Base-by-base conservation (phyloP, 2,113 vertebrate species). In the Nycticorax nycticorax region DNA sequence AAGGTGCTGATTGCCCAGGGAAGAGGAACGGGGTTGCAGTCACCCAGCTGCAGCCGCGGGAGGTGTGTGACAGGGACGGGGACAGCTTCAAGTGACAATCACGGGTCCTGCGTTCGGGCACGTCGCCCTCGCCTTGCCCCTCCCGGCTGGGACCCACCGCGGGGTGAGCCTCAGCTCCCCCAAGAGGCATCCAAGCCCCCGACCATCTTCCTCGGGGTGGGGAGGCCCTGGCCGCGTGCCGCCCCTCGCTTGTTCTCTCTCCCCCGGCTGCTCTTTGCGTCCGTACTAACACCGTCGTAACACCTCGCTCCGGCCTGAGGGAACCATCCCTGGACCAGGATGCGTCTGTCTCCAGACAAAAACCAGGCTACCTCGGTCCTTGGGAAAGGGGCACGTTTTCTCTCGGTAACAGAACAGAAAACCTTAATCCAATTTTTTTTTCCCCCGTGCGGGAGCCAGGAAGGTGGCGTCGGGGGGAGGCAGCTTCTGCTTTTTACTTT, bases 351-450 rank as follows among this genome's bases (percentile, higher is more conserved):
- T 72, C 83, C 89, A 91, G 92, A 62, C 74, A 64, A 64, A 80
- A 95, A 78, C 84, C 89, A 93, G 97, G 92, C 97, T 97, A 97
- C 97, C 95, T 97, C 94, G 55, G n/a, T 84, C 96, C 92, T 62
- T 56, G 92, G 88, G 83, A 74, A 83, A 67, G 18, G 1, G 76
- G 27, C 85, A 52, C 4, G 1, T 85, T 88, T 89, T 57, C 86
- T 84, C 86, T 92, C 20, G 1, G 72, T 50, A 52, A 66, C 17
- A 10, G 68, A 77, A 72, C 85, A 86, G 47, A 82, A 77, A 89
- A 74, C 48, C 39, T 86, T 59, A 41, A 71, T 63, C 71, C 0
- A 13, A 57, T 88, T 89, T 27, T 43, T 69, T 43, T 69, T 73
- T 55, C 41, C 59, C 74, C 91, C 73, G 17, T n/a, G 57, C 30